Evolutionary conservation across 2,888 invertebrate species (phyloP), one percentile per base, ranked within the genome.

Genomic region (Metallyticus violacea): DNA sequence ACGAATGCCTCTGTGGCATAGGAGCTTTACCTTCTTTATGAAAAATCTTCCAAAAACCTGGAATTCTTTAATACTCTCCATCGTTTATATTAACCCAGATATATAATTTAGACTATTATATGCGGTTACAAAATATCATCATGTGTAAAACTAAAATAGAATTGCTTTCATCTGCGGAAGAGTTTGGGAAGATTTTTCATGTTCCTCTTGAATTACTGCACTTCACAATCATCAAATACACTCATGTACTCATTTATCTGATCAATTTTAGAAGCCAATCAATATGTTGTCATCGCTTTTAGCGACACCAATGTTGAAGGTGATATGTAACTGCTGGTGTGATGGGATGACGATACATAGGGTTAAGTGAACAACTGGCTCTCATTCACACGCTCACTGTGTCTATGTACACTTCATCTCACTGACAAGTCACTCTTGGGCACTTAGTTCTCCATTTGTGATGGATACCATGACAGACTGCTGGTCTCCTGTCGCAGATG

Each of bases 361-460:
- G n/a, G n/a, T n/a, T n/a, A n/a, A n/a, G n/a, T n/a, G n/a, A n/a
- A n/a, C n/a, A n/a, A n/a, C n/a, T n/a, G n/a, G n/a, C n/a, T n/a
- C 40, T 62, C 40, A 62, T 62, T 62, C 40, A 62, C 40, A 62
- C 40, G 9, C 40, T 62, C 40, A 62, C 40, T 15, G 40, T 62
- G 40, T 62, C 22, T 62, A 62, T 62, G 40, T 62, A 62, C 40
- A 62, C 40, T 62, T 62, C 40, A 62, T 62, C 40, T 62, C 40
- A 62, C 40, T 62, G 22, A 62, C 40, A 76, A 85, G 85, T 85
- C 86, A 87, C 85, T 86, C 86, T 81, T 82, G 86, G 85, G 86
- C 86, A 86, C 88, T 88, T 85, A 88, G 79, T 80, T 87, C 88
- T 27, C 88, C 88, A 80, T 88, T 88, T 25, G 88, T 86, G 80